These are phyloP conservation scores for Nematostella vectensis DNA, from an alignment of 92 coral and sea anemone species.

Conservation along the genomic window DNA sequence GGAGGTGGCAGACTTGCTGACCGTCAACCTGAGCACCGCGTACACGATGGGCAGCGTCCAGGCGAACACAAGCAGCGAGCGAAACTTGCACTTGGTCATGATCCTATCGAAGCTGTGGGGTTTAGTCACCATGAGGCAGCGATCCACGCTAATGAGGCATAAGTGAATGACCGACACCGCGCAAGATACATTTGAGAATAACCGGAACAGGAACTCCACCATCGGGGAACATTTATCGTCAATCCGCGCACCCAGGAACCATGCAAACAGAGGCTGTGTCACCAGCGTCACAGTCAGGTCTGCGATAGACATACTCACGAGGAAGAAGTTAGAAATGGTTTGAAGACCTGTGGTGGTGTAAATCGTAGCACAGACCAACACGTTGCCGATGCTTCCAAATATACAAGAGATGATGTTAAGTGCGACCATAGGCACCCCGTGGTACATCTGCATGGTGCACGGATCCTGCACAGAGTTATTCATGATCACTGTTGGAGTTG, in stretches of 20 bases:
- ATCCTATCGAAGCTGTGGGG: conserved; percentile 39
- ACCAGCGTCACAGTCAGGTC: conserved; percentile 61
- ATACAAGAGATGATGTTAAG: conserved; percentile 48
- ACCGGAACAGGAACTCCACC: conserved; percentile 53
- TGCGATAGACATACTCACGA: conserved; percentile 59
- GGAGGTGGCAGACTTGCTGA: conserved; percentile 43
- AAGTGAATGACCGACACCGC: conserved; percentile 64
- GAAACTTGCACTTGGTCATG: conserved; percentile 41
- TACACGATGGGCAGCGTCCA: conserved; percentile 54
- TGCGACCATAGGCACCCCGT: conserved; percentile 31
- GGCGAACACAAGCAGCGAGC: conserved; percentile 20
- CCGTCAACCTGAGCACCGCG: conserved; percentile 43
- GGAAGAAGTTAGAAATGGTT: conserved; percentile 58
- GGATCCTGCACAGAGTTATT: not conserved
- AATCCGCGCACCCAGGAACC: conserved; percentile 49
- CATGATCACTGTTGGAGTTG: not conserved
- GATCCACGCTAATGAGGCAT: conserved; percentile 63
- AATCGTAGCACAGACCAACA: conserved; percentile 62
- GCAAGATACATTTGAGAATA: conserved; percentile 56
- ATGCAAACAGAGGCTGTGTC: conserved; percentile 62
- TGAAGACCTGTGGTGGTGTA: conserved; percentile 47
- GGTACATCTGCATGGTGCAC: conserved; percentile 27
- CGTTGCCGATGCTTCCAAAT: conserved; percentile 66
- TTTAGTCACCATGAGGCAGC: conserved; percentile 46
- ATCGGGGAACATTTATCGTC: conserved; percentile 28